Evolutionary conservation across 2,797 vertebrate species (phyloP).

Genomic region (Danio kyathit): DNA sequence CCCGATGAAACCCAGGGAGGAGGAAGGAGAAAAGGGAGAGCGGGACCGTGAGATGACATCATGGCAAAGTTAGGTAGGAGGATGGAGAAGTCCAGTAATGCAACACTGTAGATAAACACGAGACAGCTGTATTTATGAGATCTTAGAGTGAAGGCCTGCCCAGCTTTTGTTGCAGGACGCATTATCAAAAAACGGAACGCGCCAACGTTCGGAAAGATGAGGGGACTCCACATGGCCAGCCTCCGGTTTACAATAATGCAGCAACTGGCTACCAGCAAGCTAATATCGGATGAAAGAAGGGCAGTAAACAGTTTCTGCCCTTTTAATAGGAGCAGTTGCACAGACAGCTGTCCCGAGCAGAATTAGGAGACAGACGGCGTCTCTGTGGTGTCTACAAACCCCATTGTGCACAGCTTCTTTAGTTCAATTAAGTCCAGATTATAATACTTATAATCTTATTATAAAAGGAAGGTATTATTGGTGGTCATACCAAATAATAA

Average conservation of each 20-base stretch:
- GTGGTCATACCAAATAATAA: background rate
- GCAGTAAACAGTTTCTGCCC: slow-evolving; percentile 36
- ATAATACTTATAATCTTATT: slow-evolving; percentile 35
- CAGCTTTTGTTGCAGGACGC: slow-evolving; percentile 73
- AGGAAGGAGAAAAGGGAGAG: slow-evolving; percentile 22
- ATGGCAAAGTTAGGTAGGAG: slow-evolving; percentile 77
- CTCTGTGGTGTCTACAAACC: slow-evolving; percentile 61
- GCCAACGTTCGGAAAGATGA: slow-evolving; percentile 48
- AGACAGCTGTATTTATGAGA: slow-evolving; percentile 83
- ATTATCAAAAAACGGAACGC: slow-evolving; percentile 73
- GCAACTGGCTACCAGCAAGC: slow-evolving; percentile 27
- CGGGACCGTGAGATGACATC: slow-evolving; percentile 73
- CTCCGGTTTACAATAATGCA: slow-evolving; percentile 32
- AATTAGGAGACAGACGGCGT: slow-evolving; percentile 67
- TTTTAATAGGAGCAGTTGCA: slow-evolving; percentile 58
- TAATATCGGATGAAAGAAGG: slow-evolving; percentile 22
- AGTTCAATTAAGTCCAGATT: slow-evolving; percentile 51
- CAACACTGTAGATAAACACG: slow-evolving; percentile 80
- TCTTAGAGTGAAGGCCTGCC: slow-evolving; percentile 73
- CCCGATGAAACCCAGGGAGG: slow-evolving; percentile 1
- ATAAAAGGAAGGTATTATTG: slow-evolving; percentile 26
- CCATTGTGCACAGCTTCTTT: slow-evolving; percentile 55
- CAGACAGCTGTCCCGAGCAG: slow-evolving; percentile 70
- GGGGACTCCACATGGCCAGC: slow-evolving; percentile 7
- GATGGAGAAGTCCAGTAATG: slow-evolving; percentile 73